phyloP scores from a whole-genome alignment of 2,797 vertebrate species.

The Holocentrus rufus region DNA sequence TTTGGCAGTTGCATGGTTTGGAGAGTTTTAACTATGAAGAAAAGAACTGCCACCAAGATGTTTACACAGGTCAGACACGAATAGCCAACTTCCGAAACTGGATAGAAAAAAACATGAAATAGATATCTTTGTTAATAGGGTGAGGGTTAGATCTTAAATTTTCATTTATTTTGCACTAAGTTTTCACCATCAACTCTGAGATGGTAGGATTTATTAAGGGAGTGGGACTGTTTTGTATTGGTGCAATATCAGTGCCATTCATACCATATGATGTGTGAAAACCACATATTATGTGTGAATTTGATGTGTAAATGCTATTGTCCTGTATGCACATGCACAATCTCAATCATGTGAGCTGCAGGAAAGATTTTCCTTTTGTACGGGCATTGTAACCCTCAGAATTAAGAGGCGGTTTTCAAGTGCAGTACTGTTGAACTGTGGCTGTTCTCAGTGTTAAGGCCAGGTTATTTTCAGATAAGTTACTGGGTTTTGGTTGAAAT shows the following conservation, averaged over 20 bases:
- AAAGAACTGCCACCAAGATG: constrained; percentile 80
- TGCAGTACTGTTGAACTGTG: neutral
- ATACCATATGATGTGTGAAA: neutral
- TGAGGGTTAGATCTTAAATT: neutral
- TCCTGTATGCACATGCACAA: constrained; percentile 2
- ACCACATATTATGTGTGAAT: neutral
- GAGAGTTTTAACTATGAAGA: constrained; percentile 87
- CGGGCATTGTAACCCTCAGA: neutral
- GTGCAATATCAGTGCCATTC: neutral
- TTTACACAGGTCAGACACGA: constrained; percentile 84
- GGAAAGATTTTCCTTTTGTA: neutral
- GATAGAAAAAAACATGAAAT: constrained; percentile 90
- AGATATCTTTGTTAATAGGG: constrained; percentile 25
- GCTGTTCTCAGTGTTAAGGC: neutral
- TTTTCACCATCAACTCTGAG: neutral
- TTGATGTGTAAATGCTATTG: constrained; percentile 13
- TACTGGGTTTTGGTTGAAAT: neutral
- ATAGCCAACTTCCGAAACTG: constrained; percentile 87
- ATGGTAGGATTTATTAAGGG: neutral
- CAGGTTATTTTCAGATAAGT: constrained; percentile 11
- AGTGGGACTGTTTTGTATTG: neutral
- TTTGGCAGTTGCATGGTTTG: constrained; percentile 89
- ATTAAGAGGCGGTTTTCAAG: neutral
- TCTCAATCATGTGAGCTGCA: neutral
- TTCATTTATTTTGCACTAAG: constrained; percentile 1